Base-by-base conservation (phyloP, 2,113 vertebrate genomes). In the Oreocharis arfaki region DNA sequence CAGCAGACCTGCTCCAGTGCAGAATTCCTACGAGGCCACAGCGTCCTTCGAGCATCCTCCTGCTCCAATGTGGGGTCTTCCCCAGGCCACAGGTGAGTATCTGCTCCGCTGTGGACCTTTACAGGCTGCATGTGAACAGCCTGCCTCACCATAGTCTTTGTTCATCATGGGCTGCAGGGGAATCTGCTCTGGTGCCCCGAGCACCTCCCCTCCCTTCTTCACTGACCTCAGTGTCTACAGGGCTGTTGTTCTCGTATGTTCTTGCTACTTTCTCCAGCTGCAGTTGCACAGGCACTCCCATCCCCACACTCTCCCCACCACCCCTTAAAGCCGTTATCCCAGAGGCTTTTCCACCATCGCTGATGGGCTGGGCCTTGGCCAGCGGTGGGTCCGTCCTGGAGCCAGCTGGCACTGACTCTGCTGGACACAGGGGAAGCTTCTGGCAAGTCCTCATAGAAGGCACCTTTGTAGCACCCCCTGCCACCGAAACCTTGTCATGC, bases 371-470 rank as follows among this genome's bases (percentile, higher is more conserved):
- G 27, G 59, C 39, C 46, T 60, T 60, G 53, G 52, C 74, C 53
- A 60, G 82, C 0, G 0, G 18, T 11, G 11, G 67, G 47, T 74
- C 30, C 0, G 0, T 35, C 46, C 37, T 21, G 22, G 53, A 86
- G 68, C 53, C 55, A 59, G 53, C 59, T 73, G 74, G 74, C 39
- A 60, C 63, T 9, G 60, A 39, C 60, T 65, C 42, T 42, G 15
- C 37, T 0, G 3, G 60, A 55, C 35, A 60, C 0, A 4, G 16
- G 30, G 39, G 42, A 63, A 49, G 32, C 41, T 53, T 41, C 59
- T 79, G 47, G 59, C 59, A 60, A 7, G 21, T 69, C 30, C 55
- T 69, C 42, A 55, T 21, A 80, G 60, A 67, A 59, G 32, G 41
- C 76, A 61, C 35, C 32, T 55, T 41, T 68, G 47, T 9, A 68